Percentiles rank a stretch among this genome's conserved stretches.
Conservation (phyloP, 2,797 vertebrate genomes). For the Myioborus melanocephalus region DNA sequence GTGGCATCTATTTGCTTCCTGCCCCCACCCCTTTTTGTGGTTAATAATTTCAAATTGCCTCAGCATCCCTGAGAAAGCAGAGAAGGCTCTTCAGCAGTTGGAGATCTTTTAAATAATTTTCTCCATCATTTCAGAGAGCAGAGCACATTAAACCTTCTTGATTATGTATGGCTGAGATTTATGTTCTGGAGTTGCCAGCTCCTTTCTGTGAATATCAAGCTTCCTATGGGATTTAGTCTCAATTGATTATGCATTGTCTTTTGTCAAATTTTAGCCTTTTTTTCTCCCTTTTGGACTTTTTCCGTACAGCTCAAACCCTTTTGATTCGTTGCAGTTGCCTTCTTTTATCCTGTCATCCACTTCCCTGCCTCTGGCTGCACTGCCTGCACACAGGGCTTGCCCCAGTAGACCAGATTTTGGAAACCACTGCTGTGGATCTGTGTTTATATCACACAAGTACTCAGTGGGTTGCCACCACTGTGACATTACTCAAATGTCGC, state of each 20-base stretch:
- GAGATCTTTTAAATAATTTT: not conserved
- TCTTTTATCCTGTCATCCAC: not conserved
- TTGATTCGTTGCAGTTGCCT: not conserved
- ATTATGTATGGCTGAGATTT: not conserved
- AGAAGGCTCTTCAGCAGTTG: not conserved
- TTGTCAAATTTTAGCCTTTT: not conserved
- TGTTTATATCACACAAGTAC: not conserved
- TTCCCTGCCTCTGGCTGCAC: not conserved
- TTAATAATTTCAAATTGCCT: not conserved
- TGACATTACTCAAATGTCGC: not conserved
- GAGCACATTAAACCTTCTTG: not conserved
- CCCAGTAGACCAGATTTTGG: not conserved
- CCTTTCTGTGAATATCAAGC: not conserved
- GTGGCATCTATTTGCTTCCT: not conserved
- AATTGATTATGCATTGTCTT: not conserved
- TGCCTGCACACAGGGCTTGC: not conserved
- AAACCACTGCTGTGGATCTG: not conserved
- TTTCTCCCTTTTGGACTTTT: not conserved
- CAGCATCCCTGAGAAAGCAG: not conserved
- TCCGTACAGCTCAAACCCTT: not conserved
- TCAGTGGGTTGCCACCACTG: not conserved
- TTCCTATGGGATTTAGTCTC: not conserved
- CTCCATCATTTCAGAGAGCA: not conserved
- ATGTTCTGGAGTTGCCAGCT: not conserved
- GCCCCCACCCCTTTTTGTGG: not conserved